phyloP scores from a whole-genome alignment of 2,888 invertebrate species.

The Gisinianus flammeolus region DNA sequence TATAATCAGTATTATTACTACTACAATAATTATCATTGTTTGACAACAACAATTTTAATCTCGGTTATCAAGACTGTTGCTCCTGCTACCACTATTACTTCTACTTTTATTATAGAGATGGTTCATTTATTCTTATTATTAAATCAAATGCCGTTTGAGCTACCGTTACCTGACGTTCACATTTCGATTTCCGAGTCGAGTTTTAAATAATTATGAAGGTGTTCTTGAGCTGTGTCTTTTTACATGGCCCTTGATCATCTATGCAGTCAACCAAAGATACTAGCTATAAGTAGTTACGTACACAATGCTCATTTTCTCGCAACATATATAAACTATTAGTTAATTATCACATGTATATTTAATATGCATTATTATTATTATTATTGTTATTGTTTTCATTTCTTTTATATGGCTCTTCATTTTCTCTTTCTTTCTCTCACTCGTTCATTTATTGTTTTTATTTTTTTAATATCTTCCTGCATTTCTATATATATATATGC shows the following conservation, averaged over 20 bases:
- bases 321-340: not conserved
- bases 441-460: too few species aligned
- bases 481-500: too few species aligned
- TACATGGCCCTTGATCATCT: constrained; percentile 28
- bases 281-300: not conserved
- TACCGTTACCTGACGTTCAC: not conserved
- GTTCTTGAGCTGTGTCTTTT: constrained; percentile 27
- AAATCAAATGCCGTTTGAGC: constrained; percentile 22
- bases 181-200: not conserved
- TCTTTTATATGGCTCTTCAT: too few species aligned
- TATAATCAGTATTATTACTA: not conserved
- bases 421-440: too few species aligned
- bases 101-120: constrained; percentile 2
- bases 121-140: constrained; percentile 28
- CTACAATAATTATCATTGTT: not conserved
- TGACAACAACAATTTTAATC: too few species aligned
- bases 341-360: too few species aligned
- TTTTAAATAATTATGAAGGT: constrained; percentile 31
- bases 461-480: too few species aligned
- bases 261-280: not conserved
- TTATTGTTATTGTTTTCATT: too few species aligned
- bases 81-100: not conserved
- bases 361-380: too few species aligned
- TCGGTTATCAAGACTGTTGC: not conserved
- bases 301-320: not conserved